Evolutionary conservation across 2,113 vertebrate genomes (phyloP), one percentile per base, ranked within the genome.

Genomic region (Pseudonaja textilis): DNA sequence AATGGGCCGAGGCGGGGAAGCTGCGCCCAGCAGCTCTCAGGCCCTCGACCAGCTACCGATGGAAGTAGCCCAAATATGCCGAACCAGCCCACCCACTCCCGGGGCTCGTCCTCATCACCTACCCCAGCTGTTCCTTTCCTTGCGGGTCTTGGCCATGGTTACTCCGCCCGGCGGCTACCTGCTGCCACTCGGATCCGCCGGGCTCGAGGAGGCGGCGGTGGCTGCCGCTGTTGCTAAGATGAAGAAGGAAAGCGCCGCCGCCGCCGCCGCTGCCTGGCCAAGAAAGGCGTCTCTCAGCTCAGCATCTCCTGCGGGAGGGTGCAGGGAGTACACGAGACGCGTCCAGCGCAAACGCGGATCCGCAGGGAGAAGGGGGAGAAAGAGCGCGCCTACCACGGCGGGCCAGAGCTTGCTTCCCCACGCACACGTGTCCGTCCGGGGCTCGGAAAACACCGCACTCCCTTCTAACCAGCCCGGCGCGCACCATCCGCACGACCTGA

Each of bases 101-200:
- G 34, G 45, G 61, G 57, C 87, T 23, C 86, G 85, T 34, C n/a
- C 8, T 9, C 45, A n/a, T 22, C 29, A 98, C 98, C 98, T 97
- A 99, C 99, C 98, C 99, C 99, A 99, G 95, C 99, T 99, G 96
- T 99, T 99, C 96, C 98, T 97, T 93, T 99, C 98, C 96, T 97
- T 98, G 93, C 98, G 98, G 95, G 96, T 98, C 94, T 98, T 98
- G 87, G 98, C 98, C 98, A 99, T 99, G 93, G 94, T 92, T 94
- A 94, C 93, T 94, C 42, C 91, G 55, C 81, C 50, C 39, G 89
- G 57, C n/a, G 74, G 50, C 64, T 47, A 25, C 54, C 29, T 42
- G 74, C 90, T 88, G 55, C 42, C 45, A 29, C 85, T 61, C 23
- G 25, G 90, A 26, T 92, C 74, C 91, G 91, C 4, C 39, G 54